Conservation (phyloP, 1,140 invertebrate genomes). For the Drosophila pandora region DNA sequence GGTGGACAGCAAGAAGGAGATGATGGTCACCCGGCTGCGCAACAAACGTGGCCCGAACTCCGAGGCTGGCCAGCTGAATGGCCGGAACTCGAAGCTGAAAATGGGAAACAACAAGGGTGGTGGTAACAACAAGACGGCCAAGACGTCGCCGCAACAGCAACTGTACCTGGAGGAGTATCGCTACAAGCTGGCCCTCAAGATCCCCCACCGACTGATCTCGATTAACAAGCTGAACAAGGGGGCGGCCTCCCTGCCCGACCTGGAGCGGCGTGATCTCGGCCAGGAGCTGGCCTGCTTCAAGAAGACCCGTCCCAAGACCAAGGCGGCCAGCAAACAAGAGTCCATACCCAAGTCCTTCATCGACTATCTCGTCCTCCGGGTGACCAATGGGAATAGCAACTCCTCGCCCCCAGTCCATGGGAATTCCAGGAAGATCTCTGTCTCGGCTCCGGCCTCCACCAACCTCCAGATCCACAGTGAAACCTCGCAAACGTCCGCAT, state of each 20-base stretch:
- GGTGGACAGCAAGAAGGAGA: constrained; percentile 68
- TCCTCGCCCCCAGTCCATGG: constrained; percentile 34
- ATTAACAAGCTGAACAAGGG: constrained; percentile 87
- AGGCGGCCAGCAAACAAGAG: constrained; percentile 46
- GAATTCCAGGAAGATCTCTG: constrained; percentile 1
- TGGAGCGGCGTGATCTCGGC: constrained; percentile 84
- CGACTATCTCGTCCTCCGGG: constrained; percentile 75
- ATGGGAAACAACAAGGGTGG: constrained; percentile 4
- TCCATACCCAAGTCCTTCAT: constrained; percentile 75
- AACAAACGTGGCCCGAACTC: constrained; percentile 50
- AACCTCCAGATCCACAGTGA: constrained; percentile 69
- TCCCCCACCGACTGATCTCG: constrained; percentile 90
- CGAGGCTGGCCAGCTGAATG: constrained; percentile 38
- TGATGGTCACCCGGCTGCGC: constrained; percentile 57
- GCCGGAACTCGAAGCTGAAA: constrained; percentile 46
- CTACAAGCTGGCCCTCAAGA: constrained; percentile 91
- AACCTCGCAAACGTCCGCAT: constrained; percentile 69
- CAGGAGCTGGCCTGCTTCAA: constrained; percentile 63
- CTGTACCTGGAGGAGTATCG: constrained; percentile 87
- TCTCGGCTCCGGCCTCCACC: constrained; percentile 81
- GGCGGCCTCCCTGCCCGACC: constrained; percentile 90
- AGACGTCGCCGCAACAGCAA: constrained; percentile 58
- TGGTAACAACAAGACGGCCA: constrained; percentile 10
- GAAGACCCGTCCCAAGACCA: constrained; percentile 33
- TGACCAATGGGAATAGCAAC: constrained; percentile 50